Base-by-base conservation (phyloP, 2,888 invertebrate genomes). In the Synergus gifuensis region DNA sequence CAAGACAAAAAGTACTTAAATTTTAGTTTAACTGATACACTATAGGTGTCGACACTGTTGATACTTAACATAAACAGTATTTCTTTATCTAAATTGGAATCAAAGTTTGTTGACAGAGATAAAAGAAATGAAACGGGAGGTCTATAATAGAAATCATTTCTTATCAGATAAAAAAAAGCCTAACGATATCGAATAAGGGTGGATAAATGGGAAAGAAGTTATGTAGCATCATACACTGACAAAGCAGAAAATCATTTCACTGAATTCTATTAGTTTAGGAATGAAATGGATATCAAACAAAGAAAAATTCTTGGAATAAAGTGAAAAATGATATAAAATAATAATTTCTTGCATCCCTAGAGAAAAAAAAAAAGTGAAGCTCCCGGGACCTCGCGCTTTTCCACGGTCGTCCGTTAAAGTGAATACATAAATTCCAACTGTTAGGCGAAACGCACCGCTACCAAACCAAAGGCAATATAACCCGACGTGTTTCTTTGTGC, bases 381-480 rank as follows among this genome's bases (percentile, higher is more conserved):
- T 60, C 60, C 18, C 22, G 11, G 12, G 60, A 60, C 22, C 60
- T 60, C 60, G 60, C 60, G 60, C 18, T 60, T 60, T 12, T 60
- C 60, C 60, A 60, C 22, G 5, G 60, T 60, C 22, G 60, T 22
- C 60, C 4, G 60, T 62, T 81, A 77, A 88, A 88, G 86, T 87
- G 87, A 87, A 87, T 86, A 85, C 88, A 88, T 88, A 88, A 88
- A 88, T 88, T 86, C 85, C 83, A 58, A 66, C 84, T 82, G 85
- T 87, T 79, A 82, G 82, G 83, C 44, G 46, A 80, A 76, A 82
- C 81, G 82, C 83, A 78, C 77, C 80, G 73, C 78, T 80, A 63
- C 76, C 77, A 60, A 78, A 82, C 76, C 78, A 54, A 78, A 82
- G 28, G 79, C 77, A 82, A 80, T 86, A 86, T 87, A 87, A 88